phyloP scores from a whole-genome alignment of 2,113 vertebrate species.

The Aix galericulata region DNA sequence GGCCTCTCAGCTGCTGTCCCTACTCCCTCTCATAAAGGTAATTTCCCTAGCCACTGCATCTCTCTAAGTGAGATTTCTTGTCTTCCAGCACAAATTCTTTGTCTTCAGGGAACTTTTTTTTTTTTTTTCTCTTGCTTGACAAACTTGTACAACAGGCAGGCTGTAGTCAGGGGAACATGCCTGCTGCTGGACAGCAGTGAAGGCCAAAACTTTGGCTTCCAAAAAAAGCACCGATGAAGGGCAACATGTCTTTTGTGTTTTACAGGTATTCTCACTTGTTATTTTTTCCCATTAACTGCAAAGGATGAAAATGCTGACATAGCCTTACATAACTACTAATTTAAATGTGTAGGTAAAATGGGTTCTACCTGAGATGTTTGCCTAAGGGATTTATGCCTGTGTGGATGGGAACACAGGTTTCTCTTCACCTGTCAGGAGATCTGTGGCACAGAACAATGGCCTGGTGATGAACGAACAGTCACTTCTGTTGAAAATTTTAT shows the following conservation, averaged over 20 bases:
- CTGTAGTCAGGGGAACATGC: background rate
- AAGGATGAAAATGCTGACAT: background rate
- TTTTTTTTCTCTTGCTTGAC: background rate
- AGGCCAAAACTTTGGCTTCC: background rate
- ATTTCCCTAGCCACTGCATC: background rate
- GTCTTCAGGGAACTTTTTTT: background rate
- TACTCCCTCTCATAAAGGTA: background rate
- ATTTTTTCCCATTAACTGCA: background rate
- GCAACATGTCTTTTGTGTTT: background rate
- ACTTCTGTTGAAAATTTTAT: background rate
- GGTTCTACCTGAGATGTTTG: background rate
- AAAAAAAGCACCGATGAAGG: background rate
- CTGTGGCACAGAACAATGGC: background rate
- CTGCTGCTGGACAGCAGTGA: background rate
- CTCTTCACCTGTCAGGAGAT: background rate
- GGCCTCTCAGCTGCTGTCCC: background rate
- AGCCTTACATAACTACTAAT: background rate
- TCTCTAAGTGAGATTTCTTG: background rate
- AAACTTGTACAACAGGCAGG: background rate
- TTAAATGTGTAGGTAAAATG: background rate
- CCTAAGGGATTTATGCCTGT: background rate
- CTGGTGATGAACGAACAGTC: background rate
- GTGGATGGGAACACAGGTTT: background rate
- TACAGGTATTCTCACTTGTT: background rate
- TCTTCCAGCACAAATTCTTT: background rate